These are phyloP conservation scores for Hypocryptadius cinnamomeus DNA, from an alignment of 2,113 vertebrate species.

Conservation along the genomic window DNA sequence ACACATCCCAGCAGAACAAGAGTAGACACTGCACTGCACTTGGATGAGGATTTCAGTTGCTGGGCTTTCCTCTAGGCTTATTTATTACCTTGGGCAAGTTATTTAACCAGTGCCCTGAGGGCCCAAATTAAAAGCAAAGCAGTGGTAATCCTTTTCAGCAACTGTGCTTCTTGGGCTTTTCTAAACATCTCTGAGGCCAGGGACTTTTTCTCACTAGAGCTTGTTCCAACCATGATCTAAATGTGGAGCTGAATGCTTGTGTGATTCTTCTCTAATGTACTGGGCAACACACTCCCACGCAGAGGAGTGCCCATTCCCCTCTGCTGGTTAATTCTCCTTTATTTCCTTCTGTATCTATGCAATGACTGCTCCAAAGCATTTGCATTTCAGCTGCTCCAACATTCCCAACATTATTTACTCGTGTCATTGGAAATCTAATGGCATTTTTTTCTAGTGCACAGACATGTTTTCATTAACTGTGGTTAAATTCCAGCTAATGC, in stretches of 20 bases:
- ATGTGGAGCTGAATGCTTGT: background rate
- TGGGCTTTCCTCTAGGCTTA: background rate
- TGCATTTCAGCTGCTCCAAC: background rate
- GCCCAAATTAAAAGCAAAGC: background rate
- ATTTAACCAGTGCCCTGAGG: background rate
- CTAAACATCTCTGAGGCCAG: background rate
- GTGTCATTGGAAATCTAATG: background rate
- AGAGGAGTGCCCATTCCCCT: background rate
- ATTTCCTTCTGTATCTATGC: background rate
- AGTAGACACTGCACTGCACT: accelerated
- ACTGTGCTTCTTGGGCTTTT: background rate
- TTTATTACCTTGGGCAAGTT: background rate
- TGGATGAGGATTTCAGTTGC: background rate
- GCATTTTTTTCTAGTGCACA: background rate
- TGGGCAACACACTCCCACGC: accelerated
- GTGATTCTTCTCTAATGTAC: background rate
- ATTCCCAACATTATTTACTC: background rate
- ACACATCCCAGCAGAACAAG: background rate
- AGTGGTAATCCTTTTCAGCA: background rate
- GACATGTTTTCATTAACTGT: background rate
- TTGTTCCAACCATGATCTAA: background rate
- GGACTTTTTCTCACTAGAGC: background rate
- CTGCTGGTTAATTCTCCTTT: background rate
- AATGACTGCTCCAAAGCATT: background rate
- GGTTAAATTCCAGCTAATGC: background rate